phyloP scores from a whole-genome alignment of 2,888 invertebrate species.

The Diarsia rubi region DNA sequence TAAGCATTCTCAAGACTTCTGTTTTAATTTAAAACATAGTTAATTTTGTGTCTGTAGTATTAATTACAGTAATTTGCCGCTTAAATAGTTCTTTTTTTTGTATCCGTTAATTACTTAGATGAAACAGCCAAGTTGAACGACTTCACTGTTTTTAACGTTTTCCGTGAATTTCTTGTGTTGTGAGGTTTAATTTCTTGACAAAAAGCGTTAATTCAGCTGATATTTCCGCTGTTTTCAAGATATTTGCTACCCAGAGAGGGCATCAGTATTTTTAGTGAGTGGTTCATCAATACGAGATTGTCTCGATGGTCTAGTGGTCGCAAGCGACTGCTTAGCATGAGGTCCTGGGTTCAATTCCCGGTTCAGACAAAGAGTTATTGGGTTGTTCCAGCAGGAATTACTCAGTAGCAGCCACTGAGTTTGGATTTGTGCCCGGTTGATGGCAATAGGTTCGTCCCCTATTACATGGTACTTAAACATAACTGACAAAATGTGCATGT shows the following conservation, averaged over 20 bases:
- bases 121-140: conserved; percentile 59
- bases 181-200: conserved; percentile 25
- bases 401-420: no score
- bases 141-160: conserved; percentile 48
- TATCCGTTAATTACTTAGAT: conserved; percentile 62
- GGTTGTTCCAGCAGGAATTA: no score
- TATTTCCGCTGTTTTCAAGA: conserved; percentile 11
- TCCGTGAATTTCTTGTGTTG: conserved; percentile 48
- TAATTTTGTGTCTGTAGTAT: conserved; percentile 67
- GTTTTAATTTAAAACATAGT: conserved; percentile 63
- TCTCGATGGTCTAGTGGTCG: no score
- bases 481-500: no score
- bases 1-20: conserved; percentile 60
- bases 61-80: conserved; percentile 66
- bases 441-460: no score
- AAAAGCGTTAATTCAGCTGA: not conserved
- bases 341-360: no score
- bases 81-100: conserved; percentile 61
- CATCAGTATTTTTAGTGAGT: not conserved
- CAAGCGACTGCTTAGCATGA: no score
- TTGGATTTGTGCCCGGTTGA: no score
- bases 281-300: not conserved
- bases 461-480: no score
- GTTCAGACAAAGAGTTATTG: no score
- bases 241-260: not conserved